Conservation (phyloP, 2,888 invertebrate genomes). For the Meandrusa payeni region DNA sequence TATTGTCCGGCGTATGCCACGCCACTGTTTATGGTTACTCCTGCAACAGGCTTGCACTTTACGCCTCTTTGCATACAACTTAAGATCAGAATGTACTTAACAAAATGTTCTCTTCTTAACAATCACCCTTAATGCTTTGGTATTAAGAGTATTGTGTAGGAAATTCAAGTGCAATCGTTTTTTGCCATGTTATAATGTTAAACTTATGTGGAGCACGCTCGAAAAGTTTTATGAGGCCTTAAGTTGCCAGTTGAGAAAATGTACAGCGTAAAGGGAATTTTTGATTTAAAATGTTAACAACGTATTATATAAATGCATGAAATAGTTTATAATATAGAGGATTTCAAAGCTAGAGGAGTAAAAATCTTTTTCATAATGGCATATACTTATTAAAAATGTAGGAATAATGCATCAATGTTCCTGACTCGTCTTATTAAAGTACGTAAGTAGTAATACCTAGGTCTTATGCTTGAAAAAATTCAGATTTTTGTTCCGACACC, state of each 20-base stretch:
- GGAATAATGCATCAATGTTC: too few relatives aligned
- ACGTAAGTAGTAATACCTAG: too few relatives aligned
- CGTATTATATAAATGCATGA: slow-evolving; percentile 18
- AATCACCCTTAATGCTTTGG: slow-evolving; percentile 24
- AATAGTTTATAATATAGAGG: not conserved
- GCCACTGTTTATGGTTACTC: slow-evolving; percentile 24
- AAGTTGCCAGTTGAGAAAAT: slow-evolving; percentile 67
- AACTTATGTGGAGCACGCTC: slow-evolving; percentile 75
- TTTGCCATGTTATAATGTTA: slow-evolving; percentile 50
- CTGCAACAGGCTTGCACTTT: slow-evolving; percentile 22
- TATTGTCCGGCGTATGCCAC: slow-evolving; percentile 18
- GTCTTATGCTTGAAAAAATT: too few relatives aligned
- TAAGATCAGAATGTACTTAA: slow-evolving; percentile 17
- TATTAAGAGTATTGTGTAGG: slow-evolving; percentile 12
- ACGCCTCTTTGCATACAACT: slow-evolving; percentile 12
- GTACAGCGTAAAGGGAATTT: slow-evolving; percentile 53
- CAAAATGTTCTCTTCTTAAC: slow-evolving; percentile 20
- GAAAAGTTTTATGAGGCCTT: slow-evolving; percentile 73
- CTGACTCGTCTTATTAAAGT: too few relatives aligned
- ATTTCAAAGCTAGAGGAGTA: slow-evolving; percentile 1
- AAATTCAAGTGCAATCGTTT: slow-evolving; percentile 23
- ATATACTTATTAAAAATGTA: too few relatives aligned
- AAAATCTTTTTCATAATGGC: too few relatives aligned
- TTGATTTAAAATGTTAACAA: slow-evolving; percentile 46
- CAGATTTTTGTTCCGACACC: too few relatives aligned